phyloP scores from a whole-genome alignment of 1,140 invertebrate species.

The Tetramorium alpestre region DNA sequence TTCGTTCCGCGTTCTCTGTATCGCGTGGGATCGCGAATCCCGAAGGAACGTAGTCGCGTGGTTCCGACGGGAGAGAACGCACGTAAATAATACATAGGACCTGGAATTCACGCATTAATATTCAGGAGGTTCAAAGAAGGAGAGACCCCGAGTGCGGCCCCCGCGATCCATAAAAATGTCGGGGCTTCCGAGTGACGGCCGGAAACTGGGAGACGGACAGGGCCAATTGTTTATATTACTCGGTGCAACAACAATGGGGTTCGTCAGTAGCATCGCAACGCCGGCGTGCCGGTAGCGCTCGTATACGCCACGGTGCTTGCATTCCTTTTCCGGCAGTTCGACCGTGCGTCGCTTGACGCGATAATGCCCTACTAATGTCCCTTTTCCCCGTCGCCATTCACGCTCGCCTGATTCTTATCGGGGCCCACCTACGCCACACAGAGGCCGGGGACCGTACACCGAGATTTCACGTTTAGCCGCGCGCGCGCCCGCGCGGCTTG shows the following conservation, averaged over 20 bases:
- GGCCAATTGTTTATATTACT: conserved; percentile 86
- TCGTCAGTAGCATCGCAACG: conserved; percentile 68
- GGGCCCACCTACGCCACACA: conserved; percentile 17
- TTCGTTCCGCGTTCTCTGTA: not conserved
- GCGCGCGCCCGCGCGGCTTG: not conserved
- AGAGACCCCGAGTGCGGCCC: conserved; percentile 61
- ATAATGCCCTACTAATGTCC: conserved; percentile 81
- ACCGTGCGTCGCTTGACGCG: conserved; percentile 81
- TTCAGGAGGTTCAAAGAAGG: conserved; percentile 58
- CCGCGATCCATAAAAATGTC: conserved; percentile 85
- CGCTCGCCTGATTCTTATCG: conserved; percentile 77
- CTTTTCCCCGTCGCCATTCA: conserved; percentile 74
- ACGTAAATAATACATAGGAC: conserved; percentile 66
- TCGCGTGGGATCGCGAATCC: conserved; percentile 55
- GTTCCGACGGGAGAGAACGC: conserved; percentile 54
- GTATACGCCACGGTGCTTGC: conserved; percentile 76
- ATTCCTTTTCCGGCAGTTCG: conserved; percentile 83
- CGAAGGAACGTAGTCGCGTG: conserved; percentile 60
- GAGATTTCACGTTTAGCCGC: conserved; percentile 27
- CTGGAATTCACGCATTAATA: conserved; percentile 68
- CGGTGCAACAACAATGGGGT: conserved; percentile 84
- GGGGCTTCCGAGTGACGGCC: conserved; percentile 83
- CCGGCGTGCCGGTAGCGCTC: conserved; percentile 28
- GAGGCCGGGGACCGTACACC: not conserved
- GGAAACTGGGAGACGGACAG: conserved; percentile 85